Base-by-base conservation (phyloP, 1,140 invertebrate genomes). In the Lasioglossum albipes region DNA sequence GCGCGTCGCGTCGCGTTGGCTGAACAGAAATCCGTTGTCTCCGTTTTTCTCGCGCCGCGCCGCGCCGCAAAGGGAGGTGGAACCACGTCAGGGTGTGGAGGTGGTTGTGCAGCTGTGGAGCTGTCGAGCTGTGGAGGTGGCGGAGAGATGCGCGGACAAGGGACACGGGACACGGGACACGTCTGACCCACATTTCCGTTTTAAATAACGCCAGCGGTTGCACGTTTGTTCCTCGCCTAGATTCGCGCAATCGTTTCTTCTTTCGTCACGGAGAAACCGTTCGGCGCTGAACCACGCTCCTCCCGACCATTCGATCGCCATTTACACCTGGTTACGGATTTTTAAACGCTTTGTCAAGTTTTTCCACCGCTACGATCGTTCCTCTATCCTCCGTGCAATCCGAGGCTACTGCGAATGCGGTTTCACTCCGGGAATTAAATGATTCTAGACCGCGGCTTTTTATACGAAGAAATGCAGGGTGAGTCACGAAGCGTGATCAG, bases 181-280 rank as follows among this genome's bases (percentile, higher is more conserved):
- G 57, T 71, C 81, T 88, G 90, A 89, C 90, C 90, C 78, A 91
- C 84, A 90, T 91, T 88, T 88, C 70, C 72, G 84, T 87, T 89
- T 91, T 90, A 91, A 91, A 90, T 89, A 89, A 90, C 83, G 75
- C 66, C 54, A 52, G 66, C 70, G n/a, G 22, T 42, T n/a, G 70
- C 70, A 49, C 64, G 73, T 85, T 85, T 82, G 18, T 52, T 52
- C 66, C 71, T 66, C 69, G 36, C 16, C 49, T 66, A 66, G 36
- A n/a, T 64, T 61, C 22, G 13, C 36, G n/a, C 65, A 27, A 68
- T 76, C 65, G 65, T 76, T 68, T 36, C n/a, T 61, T 57, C 18
- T 59, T 59, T n/a, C 57, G 57, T 59, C 57, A 59, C 57, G 57
- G 57, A n/a, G 57, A 59, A 6, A 16, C 52, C 18, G 13, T 54